phyloP scores from a whole-genome alignment of 2,888 invertebrate species.

The Drosophila eohydei region DNA sequence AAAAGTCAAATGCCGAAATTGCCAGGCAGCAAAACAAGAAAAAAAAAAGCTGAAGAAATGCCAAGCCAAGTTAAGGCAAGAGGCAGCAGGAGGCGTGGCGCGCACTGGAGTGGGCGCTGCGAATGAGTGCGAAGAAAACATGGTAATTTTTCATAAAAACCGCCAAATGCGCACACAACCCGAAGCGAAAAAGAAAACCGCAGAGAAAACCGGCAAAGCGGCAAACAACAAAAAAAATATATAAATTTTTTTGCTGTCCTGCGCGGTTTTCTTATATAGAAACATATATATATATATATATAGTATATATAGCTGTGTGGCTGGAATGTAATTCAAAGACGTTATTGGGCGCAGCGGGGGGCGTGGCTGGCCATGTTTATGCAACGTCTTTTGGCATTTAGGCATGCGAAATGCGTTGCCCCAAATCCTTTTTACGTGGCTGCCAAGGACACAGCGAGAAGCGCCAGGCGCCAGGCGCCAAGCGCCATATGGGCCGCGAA shows the following conservation, averaged over 20 bases:
- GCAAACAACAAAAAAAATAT: constrained; percentile 44
- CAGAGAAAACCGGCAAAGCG: constrained; percentile 51
- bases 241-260: constrained; percentile 60
- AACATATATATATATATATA: constrained; percentile 3
- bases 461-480: constrained; percentile 3
- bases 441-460: constrained; percentile 64
- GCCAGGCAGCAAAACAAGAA: constrained; percentile 52
- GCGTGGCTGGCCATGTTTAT: constrained; percentile 73
- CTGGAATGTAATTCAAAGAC: constrained; percentile 70
- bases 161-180: constrained; percentile 81
- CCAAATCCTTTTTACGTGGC: constrained; percentile 77
- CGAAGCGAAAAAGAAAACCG: constrained; percentile 63
- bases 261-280: constrained; percentile 54
- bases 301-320: constrained; percentile 21
- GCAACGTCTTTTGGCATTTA: constrained; percentile 80
- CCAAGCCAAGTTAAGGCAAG: constrained; percentile 36
- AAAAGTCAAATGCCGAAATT: constrained; percentile 78
- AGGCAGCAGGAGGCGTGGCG: background rate
- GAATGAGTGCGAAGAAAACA: constrained; percentile 79
- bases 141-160: constrained; percentile 80
- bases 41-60: constrained; percentile 46
- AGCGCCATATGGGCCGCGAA: constrained; percentile 49
- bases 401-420: constrained; percentile 76
- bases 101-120: constrained; percentile 12
- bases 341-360: constrained; percentile 45